Evolutionary conservation across 2,888 invertebrate species (phyloP).

Genomic region (Drosophila algonquin): DNA sequence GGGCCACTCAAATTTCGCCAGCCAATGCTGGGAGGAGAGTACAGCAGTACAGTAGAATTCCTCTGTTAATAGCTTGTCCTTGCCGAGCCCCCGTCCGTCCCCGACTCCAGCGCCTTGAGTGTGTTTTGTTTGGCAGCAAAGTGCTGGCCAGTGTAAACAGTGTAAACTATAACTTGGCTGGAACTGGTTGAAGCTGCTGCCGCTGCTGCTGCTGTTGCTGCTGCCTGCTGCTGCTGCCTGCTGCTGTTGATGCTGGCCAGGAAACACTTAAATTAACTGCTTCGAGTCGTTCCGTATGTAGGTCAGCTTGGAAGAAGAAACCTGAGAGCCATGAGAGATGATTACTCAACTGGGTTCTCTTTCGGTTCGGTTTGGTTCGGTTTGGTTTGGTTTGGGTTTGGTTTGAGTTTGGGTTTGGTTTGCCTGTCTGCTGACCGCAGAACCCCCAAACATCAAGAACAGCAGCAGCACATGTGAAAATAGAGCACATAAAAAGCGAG

Average conservation of each 20-base stretch:
- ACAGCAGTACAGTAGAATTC: constrained; percentile 33
- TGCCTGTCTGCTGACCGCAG: constrained; percentile 60
- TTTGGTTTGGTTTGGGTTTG: constrained; percentile 18
- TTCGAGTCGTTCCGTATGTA: constrained; percentile 64
- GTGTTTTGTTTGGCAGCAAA: constrained; percentile 76
- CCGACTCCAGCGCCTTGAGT: constrained; percentile 33
- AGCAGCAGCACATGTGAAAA: constrained; percentile 52
- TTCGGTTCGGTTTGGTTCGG: constrained; percentile 24
- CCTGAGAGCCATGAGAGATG: constrained; percentile 70
- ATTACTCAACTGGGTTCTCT: constrained; percentile 67
- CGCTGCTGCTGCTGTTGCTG: not conserved
- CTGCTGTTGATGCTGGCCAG: constrained; percentile 53
- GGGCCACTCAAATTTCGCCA: constrained; percentile 65
- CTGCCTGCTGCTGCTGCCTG: constrained; percentile 2
- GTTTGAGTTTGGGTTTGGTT: constrained; percentile 13
- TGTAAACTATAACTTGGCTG: constrained; percentile 76
- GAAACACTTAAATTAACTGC: constrained; percentile 78
- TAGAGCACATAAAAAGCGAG: constrained; percentile 66
- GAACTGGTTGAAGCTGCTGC: constrained; percentile 25
- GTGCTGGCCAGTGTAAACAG: constrained; percentile 72
- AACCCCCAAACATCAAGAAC: constrained; percentile 18
- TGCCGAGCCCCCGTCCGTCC: constrained; percentile 48
- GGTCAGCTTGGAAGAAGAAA: constrained; percentile 71
- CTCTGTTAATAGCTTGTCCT: constrained; percentile 68
- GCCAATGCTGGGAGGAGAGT: not conserved